These are phyloP conservation scores for Forbesichthys agassizii DNA, from an alignment of 2,113 vertebrate species.

Conservation along the genomic window DNA sequence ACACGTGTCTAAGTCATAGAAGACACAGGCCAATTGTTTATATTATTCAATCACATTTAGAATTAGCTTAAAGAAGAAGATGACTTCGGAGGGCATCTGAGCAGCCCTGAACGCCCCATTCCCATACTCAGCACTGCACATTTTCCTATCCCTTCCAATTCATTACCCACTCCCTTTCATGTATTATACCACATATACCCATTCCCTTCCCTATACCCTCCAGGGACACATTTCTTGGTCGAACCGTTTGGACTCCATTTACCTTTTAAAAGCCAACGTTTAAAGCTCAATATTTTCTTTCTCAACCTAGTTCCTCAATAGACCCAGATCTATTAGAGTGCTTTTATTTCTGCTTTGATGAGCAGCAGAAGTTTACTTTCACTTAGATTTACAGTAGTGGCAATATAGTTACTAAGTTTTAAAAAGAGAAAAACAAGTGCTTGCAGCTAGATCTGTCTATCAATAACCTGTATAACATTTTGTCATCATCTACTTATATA, in stretches of 20 bases:
- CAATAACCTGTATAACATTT: too few species aligned
- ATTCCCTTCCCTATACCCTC: constrained; percentile 64
- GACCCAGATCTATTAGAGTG: constrained; percentile 42
- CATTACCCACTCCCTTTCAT: constrained; percentile 73
- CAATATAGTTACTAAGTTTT: too few species aligned
- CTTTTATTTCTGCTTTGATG: constrained; percentile 53
- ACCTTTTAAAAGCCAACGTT: constrained; percentile 73
- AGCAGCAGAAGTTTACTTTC: constrained; percentile 13
- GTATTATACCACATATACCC: constrained; percentile 71
- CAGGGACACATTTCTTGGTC: constrained; percentile 72
- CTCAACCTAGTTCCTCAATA: constrained; percentile 51
- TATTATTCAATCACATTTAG: background rate
- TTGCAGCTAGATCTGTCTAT: too few species aligned
- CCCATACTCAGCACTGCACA: constrained; percentile 56
- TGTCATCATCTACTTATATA: too few species aligned
- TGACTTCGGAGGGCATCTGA: constrained; percentile 46
- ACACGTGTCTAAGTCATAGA: too few species aligned
- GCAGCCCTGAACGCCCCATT: constrained; percentile 56
- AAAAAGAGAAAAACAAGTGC: too few species aligned
- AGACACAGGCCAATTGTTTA: background rate
- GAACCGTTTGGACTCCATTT: constrained; percentile 76
- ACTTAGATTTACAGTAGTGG: background rate
- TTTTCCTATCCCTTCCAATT: constrained; percentile 73
- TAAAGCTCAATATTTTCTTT: constrained; percentile 66
- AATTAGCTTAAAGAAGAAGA: constrained; percentile 37